Conservation (phyloP, 2,113 vertebrate genomes). For the Cettia cetti region DNA sequence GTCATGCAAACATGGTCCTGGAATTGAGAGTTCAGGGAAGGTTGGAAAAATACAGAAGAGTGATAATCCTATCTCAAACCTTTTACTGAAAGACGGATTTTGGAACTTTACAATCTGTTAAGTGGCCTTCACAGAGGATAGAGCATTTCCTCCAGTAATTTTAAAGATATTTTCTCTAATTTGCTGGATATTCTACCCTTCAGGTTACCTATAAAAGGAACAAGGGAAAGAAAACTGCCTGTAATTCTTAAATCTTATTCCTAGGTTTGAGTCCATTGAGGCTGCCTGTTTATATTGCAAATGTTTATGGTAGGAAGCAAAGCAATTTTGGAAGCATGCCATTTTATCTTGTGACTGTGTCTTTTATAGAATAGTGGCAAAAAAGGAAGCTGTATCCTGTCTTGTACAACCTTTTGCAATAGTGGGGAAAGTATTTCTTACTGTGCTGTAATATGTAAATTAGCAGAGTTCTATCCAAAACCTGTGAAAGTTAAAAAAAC, state of each 20-base stretch:
- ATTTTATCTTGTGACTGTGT: neutral
- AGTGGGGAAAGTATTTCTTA: neutral
- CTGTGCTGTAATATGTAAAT: neutral
- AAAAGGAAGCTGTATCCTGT: neutral
- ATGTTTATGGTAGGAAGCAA: neutral
- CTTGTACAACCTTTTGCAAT: neutral
- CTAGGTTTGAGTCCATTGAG: neutral
- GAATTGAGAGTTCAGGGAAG: neutral
- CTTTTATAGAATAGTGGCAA: neutral
- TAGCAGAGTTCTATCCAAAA: neutral
- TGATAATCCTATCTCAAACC: neutral
- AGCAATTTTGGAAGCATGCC: neutral
- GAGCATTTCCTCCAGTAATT: neutral
- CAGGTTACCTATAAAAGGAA: neutral
- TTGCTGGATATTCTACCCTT: neutral
- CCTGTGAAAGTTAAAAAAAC: neutral
- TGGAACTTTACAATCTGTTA: neutral
- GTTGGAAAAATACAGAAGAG: neutral
- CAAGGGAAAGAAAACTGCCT: neutral
- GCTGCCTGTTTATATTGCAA: neutral
- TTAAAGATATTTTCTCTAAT: neutral
- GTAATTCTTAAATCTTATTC: neutral
- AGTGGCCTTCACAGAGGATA: neutral
- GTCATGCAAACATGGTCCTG: neutral
- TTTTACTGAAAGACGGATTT: neutral